These are phyloP conservation scores for Lochmaea capreae DNA, from an alignment of 2,888 invertebrate genomes.

Conservation along the genomic window DNA sequence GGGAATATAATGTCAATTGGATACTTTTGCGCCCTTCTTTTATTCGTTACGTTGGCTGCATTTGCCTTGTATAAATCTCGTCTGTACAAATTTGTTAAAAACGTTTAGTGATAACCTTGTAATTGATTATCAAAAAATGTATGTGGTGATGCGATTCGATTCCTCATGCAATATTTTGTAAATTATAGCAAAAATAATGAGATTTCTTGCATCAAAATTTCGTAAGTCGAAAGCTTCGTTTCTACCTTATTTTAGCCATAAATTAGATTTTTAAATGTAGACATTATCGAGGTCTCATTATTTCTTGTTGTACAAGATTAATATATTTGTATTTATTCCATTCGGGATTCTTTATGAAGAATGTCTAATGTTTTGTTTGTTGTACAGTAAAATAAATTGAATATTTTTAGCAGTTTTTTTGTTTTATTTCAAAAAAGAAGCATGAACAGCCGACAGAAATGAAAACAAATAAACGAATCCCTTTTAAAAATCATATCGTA, in stretches of 20 bases:
- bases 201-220: conserved; percentile 15
- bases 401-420: conserved; percentile 44
- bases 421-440: not conserved
- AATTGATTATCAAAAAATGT: not conserved
- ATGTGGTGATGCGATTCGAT: not conserved
- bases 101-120: not conserved
- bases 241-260: conserved; percentile 3
- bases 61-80: no score
- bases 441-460: no score
- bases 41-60: no score
- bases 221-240: not conserved
- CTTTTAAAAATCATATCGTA: no score
- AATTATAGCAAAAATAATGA: conserved; percentile 28
- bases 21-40: no score
- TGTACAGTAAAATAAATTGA: conserved; percentile 47
- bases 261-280: not conserved
- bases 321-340: conserved; percentile 31
- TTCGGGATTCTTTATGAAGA: conserved; percentile 34
- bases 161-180: conserved; percentile 1
- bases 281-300: conserved; percentile 36
- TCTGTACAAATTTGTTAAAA: not conserved
- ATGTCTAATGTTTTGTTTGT: conserved; percentile 42
- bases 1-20: no score
- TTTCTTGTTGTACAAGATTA: conserved; percentile 45
- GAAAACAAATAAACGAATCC: no score